These are phyloP conservation scores for Leucophenga montana DNA, from an alignment of 2,888 invertebrate genomes.

Conservation along the genomic window DNA sequence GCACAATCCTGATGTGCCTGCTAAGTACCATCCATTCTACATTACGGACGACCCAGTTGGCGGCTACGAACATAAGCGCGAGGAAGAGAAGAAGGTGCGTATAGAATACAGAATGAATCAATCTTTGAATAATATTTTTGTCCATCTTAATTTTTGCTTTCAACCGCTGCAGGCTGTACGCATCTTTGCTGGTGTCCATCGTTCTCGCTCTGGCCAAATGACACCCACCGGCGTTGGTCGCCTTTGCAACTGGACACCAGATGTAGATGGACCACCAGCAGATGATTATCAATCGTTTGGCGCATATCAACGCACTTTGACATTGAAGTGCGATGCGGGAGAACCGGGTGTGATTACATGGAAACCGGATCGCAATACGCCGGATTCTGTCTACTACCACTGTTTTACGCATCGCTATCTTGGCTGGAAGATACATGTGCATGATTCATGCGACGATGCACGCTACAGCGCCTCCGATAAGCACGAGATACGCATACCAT, in stretches of 20 bases:
- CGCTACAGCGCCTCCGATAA: conserved; percentile 75
- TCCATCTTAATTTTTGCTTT: conserved; percentile 4
- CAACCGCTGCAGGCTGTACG: conserved; percentile 77
- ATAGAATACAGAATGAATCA: background rate
- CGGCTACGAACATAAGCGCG: conserved; percentile 87
- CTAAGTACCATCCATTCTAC: conserved; percentile 93
- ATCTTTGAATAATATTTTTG: background rate
- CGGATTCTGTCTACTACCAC: conserved; percentile 95
- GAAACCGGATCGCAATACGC: conserved; percentile 89
- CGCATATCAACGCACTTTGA: conserved; percentile 89
- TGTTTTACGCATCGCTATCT: conserved; percentile 94
- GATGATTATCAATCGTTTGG: conserved; percentile 91
- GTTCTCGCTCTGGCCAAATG: conserved; percentile 80
- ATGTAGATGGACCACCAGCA: conserved; percentile 80
- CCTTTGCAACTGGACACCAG: conserved; percentile 90
- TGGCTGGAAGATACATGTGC: conserved; percentile 95
- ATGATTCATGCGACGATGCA: conserved; percentile 83
- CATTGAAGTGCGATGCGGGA: conserved; percentile 87
- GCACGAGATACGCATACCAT: conserved; percentile 74
- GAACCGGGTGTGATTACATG: conserved; percentile 89
- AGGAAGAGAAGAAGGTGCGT: conserved; percentile 85
- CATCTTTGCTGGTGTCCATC: conserved; percentile 87
- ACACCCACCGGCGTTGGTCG: conserved; percentile 87
- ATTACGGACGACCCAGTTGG: conserved; percentile 95
- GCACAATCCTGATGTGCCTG: conserved; percentile 82